These are phyloP conservation scores for Drosophila neutralis DNA, from an alignment of 2,888 invertebrate species.

Conservation along the genomic window DNA sequence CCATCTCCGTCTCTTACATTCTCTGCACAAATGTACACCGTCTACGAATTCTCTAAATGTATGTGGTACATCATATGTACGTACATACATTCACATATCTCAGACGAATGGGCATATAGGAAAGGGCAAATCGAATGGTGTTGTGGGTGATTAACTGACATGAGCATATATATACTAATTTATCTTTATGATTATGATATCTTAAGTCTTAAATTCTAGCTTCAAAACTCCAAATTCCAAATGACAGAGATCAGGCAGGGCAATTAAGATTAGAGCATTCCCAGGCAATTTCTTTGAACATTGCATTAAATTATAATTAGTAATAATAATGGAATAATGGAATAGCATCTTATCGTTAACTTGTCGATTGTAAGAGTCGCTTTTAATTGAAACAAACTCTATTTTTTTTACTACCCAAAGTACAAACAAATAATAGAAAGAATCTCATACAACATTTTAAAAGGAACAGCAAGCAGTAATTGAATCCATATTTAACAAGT, in stretches of 20 bases:
- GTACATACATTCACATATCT: conserved; percentile 1
- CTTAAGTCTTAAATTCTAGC: conserved; percentile 16
- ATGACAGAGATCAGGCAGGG: background rate
- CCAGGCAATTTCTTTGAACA: conserved; percentile 19
- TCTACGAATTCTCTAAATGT: background rate
- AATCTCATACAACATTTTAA: conserved; percentile 21
- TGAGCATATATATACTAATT: conserved; percentile 1
- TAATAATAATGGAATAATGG: conserved; percentile 4
- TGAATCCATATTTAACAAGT: conserved; percentile 5
- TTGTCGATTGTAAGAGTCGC: conserved; percentile 11
- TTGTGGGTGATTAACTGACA: conserved; percentile 4
- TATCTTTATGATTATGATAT: conserved; percentile 10
- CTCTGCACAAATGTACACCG: conserved; percentile 22
- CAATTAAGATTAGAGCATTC: conserved; percentile 22
- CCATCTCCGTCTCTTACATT: conserved; percentile 8
- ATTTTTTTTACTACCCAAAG: conserved; percentile 27
- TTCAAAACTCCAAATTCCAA: conserved; percentile 18
- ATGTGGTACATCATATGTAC: conserved; percentile 3
- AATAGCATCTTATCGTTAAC: background rate
- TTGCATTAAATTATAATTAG: conserved; percentile 23
- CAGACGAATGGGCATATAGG: conserved; percentile 1
- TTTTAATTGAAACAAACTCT: conserved; percentile 12
- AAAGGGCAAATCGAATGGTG: background rate
- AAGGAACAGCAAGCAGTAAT: conserved; percentile 1
- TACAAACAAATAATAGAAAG: conserved; percentile 31